Base-by-base conservation (phyloP, 2,797 vertebrate species). In the Phrynocephalus guinanensis region DNA sequence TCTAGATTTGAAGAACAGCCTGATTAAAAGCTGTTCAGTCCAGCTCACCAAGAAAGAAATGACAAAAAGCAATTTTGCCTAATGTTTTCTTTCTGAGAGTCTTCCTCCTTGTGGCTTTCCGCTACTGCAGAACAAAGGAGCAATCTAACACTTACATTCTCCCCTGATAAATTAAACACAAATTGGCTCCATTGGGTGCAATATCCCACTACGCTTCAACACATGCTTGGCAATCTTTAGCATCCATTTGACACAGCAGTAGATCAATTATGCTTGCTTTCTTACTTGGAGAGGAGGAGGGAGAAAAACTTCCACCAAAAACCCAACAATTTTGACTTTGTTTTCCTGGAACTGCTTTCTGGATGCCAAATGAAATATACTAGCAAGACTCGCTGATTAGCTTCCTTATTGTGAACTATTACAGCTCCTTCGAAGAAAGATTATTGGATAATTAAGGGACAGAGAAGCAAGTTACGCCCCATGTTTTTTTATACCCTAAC, bases 131-230 rank as follows among this genome's bases (percentile, higher is more conserved):
- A 86, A 86, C 80, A 86, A 86, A 83, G 75, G 73, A 79, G 48
- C 85, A 89, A 83, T 73, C 76, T 79, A 78, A 72, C 68, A 67
- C 56, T 79, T 72, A 44, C 75, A 48, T 56, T 56, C 52, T 79
- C 68, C 79, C 68, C 67, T 79, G 85, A 86, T 89, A 86, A 86
- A 83, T 86, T 83, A 82, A 88, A 88, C 72, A 85, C 79, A 88
- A 88, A 88, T 85, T 88, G 78, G 63, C 83, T 88, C 87, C 75
- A 75, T 73, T 83, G 88, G 82, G 88, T 52, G 75, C 76, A 83
- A 83, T 86, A 79, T 83, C 88, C 82, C 44, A 83, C 88, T 63
- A 83, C 6, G 68, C 81, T 89, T 83, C 80, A 86, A 67, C 75
- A 67, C 75, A 75, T 83, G 48, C 38, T 79, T 79, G 76, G 80